Conservation (phyloP, 2,888 invertebrate species). For the Chelonus formosanus region DNA sequence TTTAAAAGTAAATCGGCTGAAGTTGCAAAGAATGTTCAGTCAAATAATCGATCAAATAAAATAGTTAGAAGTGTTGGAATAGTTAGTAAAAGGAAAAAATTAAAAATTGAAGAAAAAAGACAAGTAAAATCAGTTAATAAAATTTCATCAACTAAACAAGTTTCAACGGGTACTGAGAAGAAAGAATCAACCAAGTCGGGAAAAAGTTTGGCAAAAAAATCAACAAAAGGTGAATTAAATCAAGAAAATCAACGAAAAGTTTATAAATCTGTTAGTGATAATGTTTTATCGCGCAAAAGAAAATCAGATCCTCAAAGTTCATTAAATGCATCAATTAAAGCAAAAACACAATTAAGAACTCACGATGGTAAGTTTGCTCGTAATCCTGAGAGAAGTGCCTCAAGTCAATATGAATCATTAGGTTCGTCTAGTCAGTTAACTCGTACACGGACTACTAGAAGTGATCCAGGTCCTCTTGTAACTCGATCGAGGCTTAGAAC, state of each 20-base stretch:
- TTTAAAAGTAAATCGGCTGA: slow-evolving; percentile 21
- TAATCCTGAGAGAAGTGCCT: slow-evolving; percentile 24
- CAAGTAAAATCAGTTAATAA: slow-evolving; percentile 16
- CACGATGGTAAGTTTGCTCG: slow-evolving; percentile 59
- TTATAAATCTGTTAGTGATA: not conserved
- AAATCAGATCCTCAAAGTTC: slow-evolving; percentile 50
- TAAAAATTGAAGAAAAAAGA: slow-evolving; percentile 38
- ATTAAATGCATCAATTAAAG: slow-evolving; percentile 54
- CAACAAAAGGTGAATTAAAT: slow-evolving; percentile 17
- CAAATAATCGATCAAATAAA: slow-evolving; percentile 40
- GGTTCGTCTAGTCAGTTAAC: slow-evolving; percentile 24
- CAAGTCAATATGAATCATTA: slow-evolving; percentile 20
- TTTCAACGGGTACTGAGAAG: no score
- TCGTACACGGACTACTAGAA: slow-evolving; percentile 29
- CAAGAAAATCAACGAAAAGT: slow-evolving; percentile 3
- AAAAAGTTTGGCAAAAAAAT: slow-evolving; percentile 35
- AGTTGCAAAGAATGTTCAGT: slow-evolving; percentile 34
- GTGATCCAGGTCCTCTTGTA: slow-evolving; percentile 35
- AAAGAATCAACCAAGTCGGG: slow-evolving; percentile 8
- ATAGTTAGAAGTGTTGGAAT: slow-evolving; percentile 43
- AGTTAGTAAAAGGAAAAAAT: slow-evolving; percentile 54
- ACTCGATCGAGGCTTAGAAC: slow-evolving; percentile 45
- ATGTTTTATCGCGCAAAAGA: slow-evolving; percentile 30
- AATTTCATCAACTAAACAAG: not conserved
- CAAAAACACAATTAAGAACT: slow-evolving; percentile 53